Evolutionary conservation across 1,140 invertebrate genomes (phyloP), one percentile per base, ranked within the genome.

Genomic region (Ericerus pela): DNA sequence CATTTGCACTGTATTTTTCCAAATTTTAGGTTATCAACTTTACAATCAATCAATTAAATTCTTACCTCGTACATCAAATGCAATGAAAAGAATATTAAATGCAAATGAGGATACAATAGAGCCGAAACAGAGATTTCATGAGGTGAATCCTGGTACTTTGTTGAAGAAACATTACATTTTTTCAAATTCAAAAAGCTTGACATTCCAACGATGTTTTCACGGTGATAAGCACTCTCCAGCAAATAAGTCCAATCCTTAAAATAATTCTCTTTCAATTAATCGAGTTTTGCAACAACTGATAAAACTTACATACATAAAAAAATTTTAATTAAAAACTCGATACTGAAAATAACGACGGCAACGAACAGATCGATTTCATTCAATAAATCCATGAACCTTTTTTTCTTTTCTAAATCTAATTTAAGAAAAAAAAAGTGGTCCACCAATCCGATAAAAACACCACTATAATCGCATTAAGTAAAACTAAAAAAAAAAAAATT

Each of bases 51-150:
- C n/a, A n/a, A n/a, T n/a, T n/a, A n/a, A n/a, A n/a, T 30, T 33
- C 57, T 60, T 60, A 75, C 75, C 75, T 95, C 91, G 68, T 94
- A 95, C 0, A 92, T 71, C 11, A 95, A 71, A 72, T 96, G 92
- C 30, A 96, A 72, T 0, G 83, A 76, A 68, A 82, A 89, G 37
- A 92, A 73, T 26, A 93, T 75, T 27, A 82, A 69, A 14, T 84
- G 75, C 10, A 88, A 76, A 63, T 85, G 79, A 0, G 77, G 74
- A 65, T 88, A 92, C 1, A 94, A 69, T 16, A 79, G 66, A 1
- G 84, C 76, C 59, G 77, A 77, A 1, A 70, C 70, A 57, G 84
- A 84, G 12, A 47, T 47, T 47, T 47, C 41, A 24, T 47, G 26
- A 3, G 41, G 26, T 4, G 41, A 22, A 22, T 22, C 26, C 20